Evolutionary conservation across 2,797 vertebrate species (phyloP), one percentile per base, ranked within the genome.

Genomic region (Anomalospiza imberbis): DNA sequence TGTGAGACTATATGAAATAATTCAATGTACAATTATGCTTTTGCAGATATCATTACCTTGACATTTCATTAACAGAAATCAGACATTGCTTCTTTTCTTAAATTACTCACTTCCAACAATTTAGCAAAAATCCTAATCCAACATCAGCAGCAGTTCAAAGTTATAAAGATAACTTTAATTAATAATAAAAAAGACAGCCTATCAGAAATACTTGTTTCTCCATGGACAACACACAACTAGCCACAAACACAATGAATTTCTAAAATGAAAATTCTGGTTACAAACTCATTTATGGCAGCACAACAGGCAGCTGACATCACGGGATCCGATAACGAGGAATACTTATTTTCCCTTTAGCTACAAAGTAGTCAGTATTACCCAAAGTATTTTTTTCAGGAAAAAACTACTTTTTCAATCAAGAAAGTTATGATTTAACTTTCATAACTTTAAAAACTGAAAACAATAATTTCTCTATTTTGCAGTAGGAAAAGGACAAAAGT

Each of bases 281-380:
- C 31, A 47, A 80, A 71, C 28, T 21, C 34, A 63, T 45, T 61
- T 32, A 36, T 25, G 36, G 42, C 50, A 61, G 57, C 40, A 73
- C 66, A 72, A 72, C 8, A 62, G 26, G 24, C 53, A 58, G 48
- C 61, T 83, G 57, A 55, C 34, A 45, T 48, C 40, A 80, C 2
- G 3, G 40, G n/a, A 63, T 48, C 34, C 25, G 9, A 65, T 31
- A 45, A 34, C 2, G 2, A 77, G 8, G 13, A 88, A 45, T 60
- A 87, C 47, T 91, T 81, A 29, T 50, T 84, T 76, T 71, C 66
- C 25, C 53, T 84, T 62, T 19, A 85, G n/a, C 32, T 88, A n/a
- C n/a, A 26, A 76, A 65, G 38, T 22, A 54, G 24, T 48, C 38
- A 34, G 15, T 68, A 85, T 61, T 58, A 82, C 26, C 32, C n/a